phyloP scores from a whole-genome alignment of 2,113 vertebrate genomes.

The Coptodon bakossiorum region DNA sequence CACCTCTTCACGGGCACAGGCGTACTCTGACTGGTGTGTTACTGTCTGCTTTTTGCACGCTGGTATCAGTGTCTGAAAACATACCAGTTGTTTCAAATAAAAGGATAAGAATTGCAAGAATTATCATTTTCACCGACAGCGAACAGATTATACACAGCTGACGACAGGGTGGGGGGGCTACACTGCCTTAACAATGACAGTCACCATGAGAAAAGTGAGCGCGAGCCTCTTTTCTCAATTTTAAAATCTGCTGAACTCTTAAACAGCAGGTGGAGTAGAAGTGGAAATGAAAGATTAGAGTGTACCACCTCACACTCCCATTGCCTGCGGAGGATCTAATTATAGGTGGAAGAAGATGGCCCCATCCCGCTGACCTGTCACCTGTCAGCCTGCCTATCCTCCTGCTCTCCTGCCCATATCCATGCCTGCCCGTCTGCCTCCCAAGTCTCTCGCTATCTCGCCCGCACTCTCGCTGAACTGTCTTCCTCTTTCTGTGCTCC shows the following conservation, averaged over 20 bases:
- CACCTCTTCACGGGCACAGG: slow-evolving; percentile 30
- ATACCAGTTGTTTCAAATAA: background rate
- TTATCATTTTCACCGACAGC: background rate
- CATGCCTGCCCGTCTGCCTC: slow-evolving; percentile 25
- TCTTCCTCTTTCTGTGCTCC: slow-evolving; percentile 42
- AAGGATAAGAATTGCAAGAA: background rate
- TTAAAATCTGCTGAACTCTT: slow-evolving; percentile 46
- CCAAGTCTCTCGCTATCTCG: slow-evolving; percentile 36
- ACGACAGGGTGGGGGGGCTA: background rate
- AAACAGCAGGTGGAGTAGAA: slow-evolving; percentile 77
- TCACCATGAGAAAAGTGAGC: background rate
- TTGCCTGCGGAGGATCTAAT: slow-evolving; percentile 88
- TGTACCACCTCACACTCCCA: slow-evolving; percentile 70
- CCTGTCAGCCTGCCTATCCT: slow-evolving; percentile 68
- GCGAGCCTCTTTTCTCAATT: slow-evolving; percentile 1
- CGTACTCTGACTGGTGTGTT: background rate
- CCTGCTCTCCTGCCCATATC: slow-evolving; percentile 39
- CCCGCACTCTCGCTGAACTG: slow-evolving; percentile 27
- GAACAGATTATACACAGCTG: background rate
- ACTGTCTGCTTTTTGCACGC: slow-evolving; percentile 8
- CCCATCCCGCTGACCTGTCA: slow-evolving; percentile 73
- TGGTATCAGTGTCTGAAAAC: background rate
- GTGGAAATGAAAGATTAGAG: slow-evolving; percentile 80
- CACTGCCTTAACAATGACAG: background rate
- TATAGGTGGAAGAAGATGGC: slow-evolving; percentile 82